Percentiles rank a stretch among this genome's conserved stretches.
Evolutionary conservation across 2,797 vertebrate species (phyloP).

Genomic region (Lepidocolaptes lacrymiger): DNA sequence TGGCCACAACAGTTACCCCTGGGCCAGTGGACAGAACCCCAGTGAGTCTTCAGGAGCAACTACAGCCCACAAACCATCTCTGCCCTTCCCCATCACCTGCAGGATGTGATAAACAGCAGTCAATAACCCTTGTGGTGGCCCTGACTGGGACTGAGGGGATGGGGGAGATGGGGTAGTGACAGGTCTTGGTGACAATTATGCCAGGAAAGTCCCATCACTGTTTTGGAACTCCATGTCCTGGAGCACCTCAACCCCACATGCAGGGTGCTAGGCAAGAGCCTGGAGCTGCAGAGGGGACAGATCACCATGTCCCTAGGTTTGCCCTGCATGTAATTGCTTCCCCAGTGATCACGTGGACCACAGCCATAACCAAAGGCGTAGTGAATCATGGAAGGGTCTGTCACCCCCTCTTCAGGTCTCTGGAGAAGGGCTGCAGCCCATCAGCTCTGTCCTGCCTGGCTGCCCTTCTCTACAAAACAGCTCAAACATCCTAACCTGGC

Average conservation of each 20-base stretch:
- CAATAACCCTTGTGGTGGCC: fast-evolving
- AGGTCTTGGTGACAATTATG: background rate
- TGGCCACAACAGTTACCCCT: background rate
- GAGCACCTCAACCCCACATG: background rate
- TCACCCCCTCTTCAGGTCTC: background rate
- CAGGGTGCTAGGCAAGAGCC: background rate
- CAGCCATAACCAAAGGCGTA: background rate
- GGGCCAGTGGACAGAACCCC: background rate
- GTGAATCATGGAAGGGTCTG: background rate
- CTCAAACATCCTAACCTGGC: background rate
- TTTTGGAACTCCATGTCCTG: background rate
- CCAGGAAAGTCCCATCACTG: fast-evolving
- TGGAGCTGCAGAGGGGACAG: background rate
- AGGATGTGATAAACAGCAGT: background rate
- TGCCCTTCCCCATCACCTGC: background rate
- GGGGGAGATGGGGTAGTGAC: background rate
- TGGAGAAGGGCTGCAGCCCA: background rate
- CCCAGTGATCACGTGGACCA: background rate
- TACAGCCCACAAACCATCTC: too few species aligned
- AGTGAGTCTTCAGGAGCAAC: fast-evolving
- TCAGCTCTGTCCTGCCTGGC: background rate
- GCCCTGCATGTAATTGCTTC: background rate
- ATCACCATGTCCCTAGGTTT: background rate
- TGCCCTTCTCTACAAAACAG: background rate
- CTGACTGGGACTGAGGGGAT: background rate